Conservation (phyloP, 2,113 vertebrate genomes). For the Dendropsophus ebraccatus region DNA sequence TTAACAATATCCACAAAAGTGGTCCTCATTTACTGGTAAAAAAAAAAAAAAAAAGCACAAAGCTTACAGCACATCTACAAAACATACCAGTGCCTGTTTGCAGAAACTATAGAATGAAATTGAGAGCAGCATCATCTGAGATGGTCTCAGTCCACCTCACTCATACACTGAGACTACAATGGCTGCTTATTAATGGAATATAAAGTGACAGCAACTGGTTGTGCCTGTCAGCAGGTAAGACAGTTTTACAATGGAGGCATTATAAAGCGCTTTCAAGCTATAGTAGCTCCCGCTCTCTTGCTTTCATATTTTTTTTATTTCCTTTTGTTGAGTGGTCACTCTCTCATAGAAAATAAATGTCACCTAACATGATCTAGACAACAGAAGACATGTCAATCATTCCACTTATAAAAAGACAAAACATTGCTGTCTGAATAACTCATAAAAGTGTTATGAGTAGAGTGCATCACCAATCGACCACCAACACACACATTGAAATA, state of each 20-base stretch:
- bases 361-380: constrained; percentile 56
- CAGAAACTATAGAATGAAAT: constrained; percentile 6
- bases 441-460: constrained; percentile 4
- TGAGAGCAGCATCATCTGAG: constrained; percentile 14
- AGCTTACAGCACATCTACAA: neutral
- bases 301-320: constrained; percentile 35
- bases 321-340: constrained; percentile 38
- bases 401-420: constrained; percentile 24
- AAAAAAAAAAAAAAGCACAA: too few species aligned
- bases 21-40: neutral
- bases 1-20: neutral
- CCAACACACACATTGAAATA: neutral
- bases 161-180: constrained; percentile 18
- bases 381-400: constrained; percentile 46
- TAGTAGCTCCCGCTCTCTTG: constrained; percentile 30
- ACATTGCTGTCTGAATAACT: constrained; percentile 23
- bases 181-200: constrained; percentile 37
- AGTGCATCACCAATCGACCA: neutral
- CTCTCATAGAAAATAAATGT: constrained; percentile 53
- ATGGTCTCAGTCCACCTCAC: constrained; percentile 18
- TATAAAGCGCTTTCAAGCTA: constrained; percentile 50
- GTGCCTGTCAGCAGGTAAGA: constrained; percentile 54
- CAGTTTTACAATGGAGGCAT: constrained; percentile 52
- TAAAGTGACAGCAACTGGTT: constrained; percentile 45
- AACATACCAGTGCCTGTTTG: neutral